phyloP scores from a whole-genome alignment of 2,888 invertebrate species.

The Mantis religiosa region DNA sequence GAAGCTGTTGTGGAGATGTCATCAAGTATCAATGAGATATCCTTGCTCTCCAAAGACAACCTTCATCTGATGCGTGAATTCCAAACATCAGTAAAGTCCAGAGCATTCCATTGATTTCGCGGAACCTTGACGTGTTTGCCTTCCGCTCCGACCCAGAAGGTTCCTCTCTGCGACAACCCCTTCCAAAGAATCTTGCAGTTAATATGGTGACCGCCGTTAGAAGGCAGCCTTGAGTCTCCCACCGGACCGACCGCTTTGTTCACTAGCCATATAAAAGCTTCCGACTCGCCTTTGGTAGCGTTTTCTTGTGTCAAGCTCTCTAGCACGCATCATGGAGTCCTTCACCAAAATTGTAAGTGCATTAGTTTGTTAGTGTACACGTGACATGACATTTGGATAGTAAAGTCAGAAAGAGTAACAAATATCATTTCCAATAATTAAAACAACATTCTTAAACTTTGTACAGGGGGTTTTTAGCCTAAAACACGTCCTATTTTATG shows the following conservation, averaged over 20 bases:
- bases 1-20: too few relatives aligned
- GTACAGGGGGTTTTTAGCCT: too few relatives aligned
- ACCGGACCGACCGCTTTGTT: not conserved
- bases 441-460: too few relatives aligned
- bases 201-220: not conserved
- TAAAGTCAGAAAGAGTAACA: too few relatives aligned
- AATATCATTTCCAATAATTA: too few relatives aligned
- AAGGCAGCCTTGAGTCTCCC: slow-evolving; percentile 10
- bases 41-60: too few relatives aligned
- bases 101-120: not conserved
- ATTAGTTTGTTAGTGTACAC: too few relatives aligned
- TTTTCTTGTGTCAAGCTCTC: slow-evolving; percentile 4
- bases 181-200: not conserved
- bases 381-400: too few relatives aligned
- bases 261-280: not conserved
- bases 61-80: not conserved
- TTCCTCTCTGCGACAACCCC: not conserved
- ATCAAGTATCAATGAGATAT: too few relatives aligned
- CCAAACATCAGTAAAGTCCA: not conserved
- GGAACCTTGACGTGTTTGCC: not conserved
- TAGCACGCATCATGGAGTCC: not conserved
- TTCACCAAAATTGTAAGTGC: not conserved
- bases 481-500: too few relatives aligned
- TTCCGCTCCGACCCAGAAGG: not conserved
- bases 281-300: not conserved